Evolutionary conservation across 2,888 invertebrate species (phyloP).

Genomic region (Eupelmus urozonus): DNA sequence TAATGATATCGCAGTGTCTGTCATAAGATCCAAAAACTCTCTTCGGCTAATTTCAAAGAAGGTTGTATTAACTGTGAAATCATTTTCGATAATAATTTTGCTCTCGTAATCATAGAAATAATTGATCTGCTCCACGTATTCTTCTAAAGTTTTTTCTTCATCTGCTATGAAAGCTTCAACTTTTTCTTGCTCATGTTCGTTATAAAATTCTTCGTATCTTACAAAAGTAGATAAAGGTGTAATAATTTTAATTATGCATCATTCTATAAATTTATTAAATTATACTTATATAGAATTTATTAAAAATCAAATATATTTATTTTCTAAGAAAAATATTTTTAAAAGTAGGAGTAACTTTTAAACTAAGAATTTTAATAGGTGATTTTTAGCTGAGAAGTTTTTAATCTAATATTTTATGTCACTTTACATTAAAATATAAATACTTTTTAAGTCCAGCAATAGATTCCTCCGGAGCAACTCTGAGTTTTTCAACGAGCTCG

Average conservation of each 20-base stretch:
- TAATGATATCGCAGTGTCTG: conserved; percentile 83
- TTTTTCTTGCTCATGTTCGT: conserved; percentile 65
- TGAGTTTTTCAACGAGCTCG: conserved; percentile 84
- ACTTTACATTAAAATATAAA: neutral
- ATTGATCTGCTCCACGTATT: conserved; percentile 81
- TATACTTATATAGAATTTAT: neutral
- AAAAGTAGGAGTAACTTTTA: no score
- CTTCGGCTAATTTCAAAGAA: conserved; percentile 91
- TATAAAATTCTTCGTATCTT: conserved; percentile 69
- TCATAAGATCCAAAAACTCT: conserved; percentile 86
- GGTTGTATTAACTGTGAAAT: conserved; percentile 86
- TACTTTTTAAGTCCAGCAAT: conserved; percentile 82
- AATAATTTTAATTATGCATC: no score
- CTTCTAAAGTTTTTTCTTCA: conserved; percentile 81
- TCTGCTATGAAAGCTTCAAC: conserved; percentile 84
- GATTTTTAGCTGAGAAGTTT: no score
- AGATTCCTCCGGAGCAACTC: conserved; percentile 85
- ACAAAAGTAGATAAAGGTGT: neutral
- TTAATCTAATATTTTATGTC: no score
- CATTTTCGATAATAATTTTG: conserved; percentile 80
- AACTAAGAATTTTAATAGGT: no score
- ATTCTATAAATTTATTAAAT: neutral
- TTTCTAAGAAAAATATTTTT: neutral
- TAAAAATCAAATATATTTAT: neutral
- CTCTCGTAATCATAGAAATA: conserved; percentile 81